Evolutionary conservation across 2,888 invertebrate genomes (phyloP).

Genomic region (Agrotis segetum): DNA sequence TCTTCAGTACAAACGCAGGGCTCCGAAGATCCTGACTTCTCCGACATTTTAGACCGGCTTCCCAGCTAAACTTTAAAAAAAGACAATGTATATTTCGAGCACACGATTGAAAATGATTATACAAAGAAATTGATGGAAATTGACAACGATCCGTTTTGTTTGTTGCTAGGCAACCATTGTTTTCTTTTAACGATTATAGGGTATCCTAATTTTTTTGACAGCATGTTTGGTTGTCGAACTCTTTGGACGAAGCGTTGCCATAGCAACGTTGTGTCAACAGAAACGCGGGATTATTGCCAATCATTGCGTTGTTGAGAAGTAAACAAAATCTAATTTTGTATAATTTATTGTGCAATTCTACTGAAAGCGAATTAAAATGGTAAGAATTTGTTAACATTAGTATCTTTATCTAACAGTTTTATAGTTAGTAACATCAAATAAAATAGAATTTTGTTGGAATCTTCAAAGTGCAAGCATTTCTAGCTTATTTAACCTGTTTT

Average conservation of each 20-base stretch:
- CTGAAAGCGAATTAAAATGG: constrained; percentile 45
- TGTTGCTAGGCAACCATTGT: constrained; percentile 69
- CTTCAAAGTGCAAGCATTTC: not conserved
- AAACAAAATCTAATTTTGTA: constrained; percentile 7
- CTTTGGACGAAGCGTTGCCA: constrained; percentile 57
- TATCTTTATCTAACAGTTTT: too few relatives aligned
- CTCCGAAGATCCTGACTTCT: constrained; percentile 54
- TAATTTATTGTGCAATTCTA: not conserved
- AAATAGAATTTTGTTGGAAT: not conserved
- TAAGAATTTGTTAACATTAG: constrained; percentile 13
- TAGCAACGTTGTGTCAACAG: constrained; percentile 73
- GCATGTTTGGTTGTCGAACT: constrained; percentile 1
- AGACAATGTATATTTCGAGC: constrained; percentile 42
- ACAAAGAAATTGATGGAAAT: constrained; percentile 46
- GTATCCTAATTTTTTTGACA: not conserved
- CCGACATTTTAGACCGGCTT: constrained; percentile 65
- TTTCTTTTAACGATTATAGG: constrained; percentile 30
- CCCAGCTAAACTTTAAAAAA: constrained; percentile 31
- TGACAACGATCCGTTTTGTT: constrained; percentile 53
- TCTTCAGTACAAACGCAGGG: constrained; percentile 75
- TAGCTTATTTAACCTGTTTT: not conserved
- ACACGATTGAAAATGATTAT: constrained; percentile 37
- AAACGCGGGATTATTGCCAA: constrained; percentile 36
- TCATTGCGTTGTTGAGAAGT: constrained; percentile 11
- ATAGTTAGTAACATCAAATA: too few relatives aligned